These are phyloP conservation scores for Apeira syringaria DNA, from an alignment of 2,888 invertebrate species.

Conservation along the genomic window DNA sequence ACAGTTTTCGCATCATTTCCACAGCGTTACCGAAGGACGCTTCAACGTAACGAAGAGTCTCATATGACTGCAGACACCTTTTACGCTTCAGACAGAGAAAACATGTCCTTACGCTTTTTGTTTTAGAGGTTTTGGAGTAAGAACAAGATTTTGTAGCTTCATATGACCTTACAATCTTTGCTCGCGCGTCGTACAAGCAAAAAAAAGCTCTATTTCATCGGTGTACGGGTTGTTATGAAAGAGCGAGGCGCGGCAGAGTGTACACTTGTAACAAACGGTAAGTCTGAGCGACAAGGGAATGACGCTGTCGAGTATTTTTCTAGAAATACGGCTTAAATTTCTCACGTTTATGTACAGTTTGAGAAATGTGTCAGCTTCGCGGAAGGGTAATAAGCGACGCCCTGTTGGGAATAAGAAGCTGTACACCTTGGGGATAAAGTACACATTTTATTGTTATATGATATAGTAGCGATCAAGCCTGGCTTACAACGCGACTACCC, in stretches of 20 bases:
- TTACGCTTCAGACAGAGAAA: background rate
- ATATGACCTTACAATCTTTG: background rate
- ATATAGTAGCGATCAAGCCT: no score
- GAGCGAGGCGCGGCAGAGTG: constrained; percentile 18
- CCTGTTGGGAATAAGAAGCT: background rate
- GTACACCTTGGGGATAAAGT: background rate
- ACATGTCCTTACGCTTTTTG: constrained; percentile 4
- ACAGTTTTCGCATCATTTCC: constrained; percentile 47
- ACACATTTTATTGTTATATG: background rate
- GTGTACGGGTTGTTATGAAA: background rate
- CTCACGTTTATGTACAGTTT: constrained; percentile 15
- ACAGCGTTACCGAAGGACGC: constrained; percentile 32
- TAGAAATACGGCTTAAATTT: constrained; percentile 22
- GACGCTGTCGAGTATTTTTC: constrained; percentile 39
- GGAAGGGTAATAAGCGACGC: background rate
- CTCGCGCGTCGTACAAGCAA: background rate
- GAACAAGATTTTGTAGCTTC: constrained; percentile 5
- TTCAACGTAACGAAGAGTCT: constrained; percentile 49
- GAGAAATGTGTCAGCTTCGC: constrained; percentile 5
- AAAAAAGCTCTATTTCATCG: constrained; percentile 1
- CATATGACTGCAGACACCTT: constrained; percentile 23
- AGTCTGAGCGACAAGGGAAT: constrained; percentile 39
- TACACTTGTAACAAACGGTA: constrained; percentile 40
- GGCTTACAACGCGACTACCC: background rate
- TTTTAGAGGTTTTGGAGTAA: background rate